Evolutionary conservation across 2,888 invertebrate species (phyloP).

Genomic region (Tetragonula carbonaria): DNA sequence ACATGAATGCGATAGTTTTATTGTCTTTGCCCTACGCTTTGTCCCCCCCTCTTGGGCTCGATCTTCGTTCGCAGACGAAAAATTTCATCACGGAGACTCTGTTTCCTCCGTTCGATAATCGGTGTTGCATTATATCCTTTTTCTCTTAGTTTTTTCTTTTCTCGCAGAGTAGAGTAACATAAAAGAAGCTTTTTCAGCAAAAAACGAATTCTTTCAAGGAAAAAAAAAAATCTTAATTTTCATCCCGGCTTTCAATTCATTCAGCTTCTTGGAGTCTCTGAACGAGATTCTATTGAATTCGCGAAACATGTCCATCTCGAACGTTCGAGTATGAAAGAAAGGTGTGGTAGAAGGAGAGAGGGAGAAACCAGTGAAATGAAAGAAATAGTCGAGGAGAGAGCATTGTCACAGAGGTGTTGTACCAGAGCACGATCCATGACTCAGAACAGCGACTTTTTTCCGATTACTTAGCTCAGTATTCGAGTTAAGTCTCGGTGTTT

Average conservation of each 20-base stretch:
- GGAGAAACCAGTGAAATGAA: constrained; percentile 1
- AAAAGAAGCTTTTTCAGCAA: constrained; percentile 15
- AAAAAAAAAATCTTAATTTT: not conserved
- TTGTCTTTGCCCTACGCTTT: constrained; percentile 6
- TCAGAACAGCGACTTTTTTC: constrained; percentile 47
- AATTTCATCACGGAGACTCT: constrained; percentile 24
- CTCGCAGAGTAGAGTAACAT: not conserved
- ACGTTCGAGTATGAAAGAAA: not conserved
- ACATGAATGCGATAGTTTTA: constrained; percentile 58
- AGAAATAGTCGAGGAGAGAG: constrained; percentile 29
- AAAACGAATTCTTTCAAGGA: constrained; percentile 8
- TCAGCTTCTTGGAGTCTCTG: too few relatives aligned
- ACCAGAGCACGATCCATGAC: constrained; percentile 52
- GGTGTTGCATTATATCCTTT: not conserved
- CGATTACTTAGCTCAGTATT: constrained; percentile 35
- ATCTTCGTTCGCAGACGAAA: not conserved
- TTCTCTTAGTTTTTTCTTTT: not conserved
- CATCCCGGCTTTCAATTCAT: not conserved
- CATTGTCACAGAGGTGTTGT: constrained; percentile 27
- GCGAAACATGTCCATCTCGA: constrained; percentile 26
- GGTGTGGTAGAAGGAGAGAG: not conserved
- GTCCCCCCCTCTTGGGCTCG: not conserved
- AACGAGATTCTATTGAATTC: constrained; percentile 19
- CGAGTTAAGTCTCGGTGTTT: not conserved
- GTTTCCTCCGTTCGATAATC: constrained; percentile 1